Base-by-base conservation (phyloP, 1,140 invertebrate genomes). In the Elymnias hypermnestra region DNA sequence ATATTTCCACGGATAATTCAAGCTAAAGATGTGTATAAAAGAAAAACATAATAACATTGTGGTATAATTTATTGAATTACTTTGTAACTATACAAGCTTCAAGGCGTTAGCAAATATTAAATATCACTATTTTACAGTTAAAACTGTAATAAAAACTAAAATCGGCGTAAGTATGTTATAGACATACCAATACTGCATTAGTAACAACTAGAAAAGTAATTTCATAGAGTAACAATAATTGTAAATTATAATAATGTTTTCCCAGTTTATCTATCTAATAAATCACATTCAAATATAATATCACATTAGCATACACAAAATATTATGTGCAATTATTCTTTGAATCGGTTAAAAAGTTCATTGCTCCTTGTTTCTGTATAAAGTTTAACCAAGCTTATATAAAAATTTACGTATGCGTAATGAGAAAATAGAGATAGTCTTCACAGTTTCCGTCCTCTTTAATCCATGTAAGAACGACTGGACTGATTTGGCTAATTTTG, bases 61-160 rank as follows among this genome's bases (percentile, higher is more conserved):
- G n/a, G 14, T 33, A 15, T 38, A 23, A 22, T 53, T 45, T 45
- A 45, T 37, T 56, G 18, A 29, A 54, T 33, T 44, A 54, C 23
- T 39, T 54, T 43, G 31, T 33, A 50, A 45, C 36, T 46, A 45
- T 37, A 51, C 45, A 50, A 56, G 35, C 53, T 45, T 41, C 31
- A 44, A 46, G 36, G 41, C 41, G 33, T 41, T 49, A 19, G 42
- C 35, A 43, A 44, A 40, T 42, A 37, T 41, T 29, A 53, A 37
- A 46, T 38, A 40, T 36, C 41, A 49, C 28, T 15, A 42, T 2
- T 45, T 48, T 25, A 41, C 37, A 46, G 44, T 15, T 13, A 39
- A 19, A 25, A 15, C 31, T 36, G 46, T 13, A 29, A 29, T 3
- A 29, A 13, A 6, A 21, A 21, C 3, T 21, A 29, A 29, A 3